Base-by-base conservation (phyloP, 2,888 invertebrate species). In the Ochropacha duplaris region DNA sequence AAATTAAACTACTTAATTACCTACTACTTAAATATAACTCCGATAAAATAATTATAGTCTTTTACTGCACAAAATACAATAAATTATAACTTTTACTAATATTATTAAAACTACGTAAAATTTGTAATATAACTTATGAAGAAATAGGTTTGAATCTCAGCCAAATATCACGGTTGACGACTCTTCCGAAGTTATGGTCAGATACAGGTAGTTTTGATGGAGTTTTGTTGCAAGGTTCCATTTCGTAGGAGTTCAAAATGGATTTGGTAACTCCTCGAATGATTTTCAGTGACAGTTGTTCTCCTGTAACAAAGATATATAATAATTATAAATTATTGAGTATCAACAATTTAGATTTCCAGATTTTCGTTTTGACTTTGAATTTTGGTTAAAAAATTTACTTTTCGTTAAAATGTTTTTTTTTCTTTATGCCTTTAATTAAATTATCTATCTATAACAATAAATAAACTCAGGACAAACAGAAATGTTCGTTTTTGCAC, bases 101-200 rank as follows among this genome's bases (percentile, higher is more conserved):
- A 39, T 16, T 39, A 8, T 39, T 44, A 2, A 4, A 1, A 44
- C 4, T 31, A 12, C 24, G 2, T 24, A 5, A 24, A 24, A 5
- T 24, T 31, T 31, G 12, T 31, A 4, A 22, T 19, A 16, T 4
- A 52, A 5, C 31, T 52, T 31, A 52, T 12, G 31, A 28, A 22
- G 12, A 12, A 12, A 52, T 52, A 12, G 74, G 69, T 11, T 74
- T 79, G 59, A 92, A 87, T 61, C 78, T 80, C 1, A 91, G 67
- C 88, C 88, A 90, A 36, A 92, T 68, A 58, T 89, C 85, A 31
- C 68, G 69, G 22, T 83, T 76, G 0, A 92, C 66, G 0, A 85
- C 71, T 63, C 91, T 80, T 2, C 78, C 78, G 28, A 90, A 91
- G 71, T 87, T 83, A 60, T 86, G 81, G 57, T 92, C 92, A 0